phyloP scores from a whole-genome alignment of 2,113 vertebrate species.

The Dipodomys stephensi region DNA sequence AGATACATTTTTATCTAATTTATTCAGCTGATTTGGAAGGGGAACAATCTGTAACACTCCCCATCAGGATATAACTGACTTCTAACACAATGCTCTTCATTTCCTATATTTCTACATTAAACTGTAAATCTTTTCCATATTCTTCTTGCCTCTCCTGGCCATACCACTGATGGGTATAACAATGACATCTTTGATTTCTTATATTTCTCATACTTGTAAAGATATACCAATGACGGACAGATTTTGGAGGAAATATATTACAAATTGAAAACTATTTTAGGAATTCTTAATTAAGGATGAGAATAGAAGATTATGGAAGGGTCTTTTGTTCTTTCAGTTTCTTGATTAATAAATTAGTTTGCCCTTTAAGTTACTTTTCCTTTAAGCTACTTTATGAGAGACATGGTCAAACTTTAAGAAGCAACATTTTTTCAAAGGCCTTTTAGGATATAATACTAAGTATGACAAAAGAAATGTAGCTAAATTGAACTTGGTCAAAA shows the following conservation, averaged over 20 bases:
- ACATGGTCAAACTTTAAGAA: constrained; percentile 38
- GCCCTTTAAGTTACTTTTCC: constrained; percentile 37
- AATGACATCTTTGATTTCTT: constrained; percentile 14
- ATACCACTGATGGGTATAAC: not conserved
- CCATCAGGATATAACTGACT: not conserved
- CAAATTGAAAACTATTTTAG: constrained; percentile 41
- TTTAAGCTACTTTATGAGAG: constrained; percentile 11
- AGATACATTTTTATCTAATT: not conserved
- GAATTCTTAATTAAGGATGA: constrained; percentile 16
- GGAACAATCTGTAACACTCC: not conserved
- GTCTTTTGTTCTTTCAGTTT: not conserved
- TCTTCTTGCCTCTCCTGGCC: not conserved
- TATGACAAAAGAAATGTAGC: not conserved
- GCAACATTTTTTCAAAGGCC: not conserved
- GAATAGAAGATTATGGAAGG: not conserved
- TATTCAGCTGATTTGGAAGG: not conserved
- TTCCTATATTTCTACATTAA: constrained; percentile 41
- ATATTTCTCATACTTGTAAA: constrained; percentile 24
- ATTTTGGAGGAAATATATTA: not conserved
- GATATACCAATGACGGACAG: not conserved
- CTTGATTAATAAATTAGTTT: not conserved
- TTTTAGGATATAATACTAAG: not conserved
- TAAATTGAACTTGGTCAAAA: constrained; percentile 43
- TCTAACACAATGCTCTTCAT: not conserved
- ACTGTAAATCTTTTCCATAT: not conserved